These are phyloP conservation scores for Saxidomus purpurata DNA, from an alignment of 1,140 invertebrate genomes.

Conservation along the genomic window DNA sequence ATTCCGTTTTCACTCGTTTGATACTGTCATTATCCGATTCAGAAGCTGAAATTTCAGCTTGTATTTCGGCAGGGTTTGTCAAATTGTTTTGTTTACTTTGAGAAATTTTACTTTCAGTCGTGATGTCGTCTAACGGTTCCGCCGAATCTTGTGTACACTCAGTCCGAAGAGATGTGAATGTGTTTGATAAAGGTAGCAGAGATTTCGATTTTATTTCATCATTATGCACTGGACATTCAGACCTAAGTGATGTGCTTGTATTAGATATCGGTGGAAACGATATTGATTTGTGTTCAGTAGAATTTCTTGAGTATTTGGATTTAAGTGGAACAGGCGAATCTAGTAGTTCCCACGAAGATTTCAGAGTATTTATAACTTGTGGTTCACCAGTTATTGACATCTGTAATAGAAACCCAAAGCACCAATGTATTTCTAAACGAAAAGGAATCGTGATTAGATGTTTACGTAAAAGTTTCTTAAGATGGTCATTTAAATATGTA, in stretches of 20 bases:
- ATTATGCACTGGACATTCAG: not conserved
- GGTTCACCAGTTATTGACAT: conserved; percentile 28
- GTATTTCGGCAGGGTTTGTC: no score
- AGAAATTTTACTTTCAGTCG: no score
- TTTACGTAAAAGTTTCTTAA: no score
- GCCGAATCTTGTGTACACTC: not conserved
- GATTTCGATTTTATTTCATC: not conserved
- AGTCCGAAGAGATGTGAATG: not conserved
- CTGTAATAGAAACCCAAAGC: not conserved
- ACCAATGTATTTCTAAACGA: no score
- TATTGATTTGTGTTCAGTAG: not conserved
- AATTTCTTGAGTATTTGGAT: not conserved
- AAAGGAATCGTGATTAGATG: no score
- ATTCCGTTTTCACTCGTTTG: not conserved
- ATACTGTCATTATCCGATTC: not conserved
- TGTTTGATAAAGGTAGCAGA: not conserved
- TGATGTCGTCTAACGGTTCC: not conserved
- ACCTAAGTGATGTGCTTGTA: not conserved
- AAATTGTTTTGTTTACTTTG: no score
- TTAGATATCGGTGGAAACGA: not conserved
- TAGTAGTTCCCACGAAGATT: conserved; percentile 30
- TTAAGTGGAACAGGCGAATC: conserved; percentile 10
- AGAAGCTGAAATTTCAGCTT: no score
- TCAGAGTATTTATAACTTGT: not conserved
- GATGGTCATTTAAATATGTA: no score